Evolutionary conservation across 2,113 vertebrate species (phyloP).

Genomic region (Poeciliopsis prolifica): DNA sequence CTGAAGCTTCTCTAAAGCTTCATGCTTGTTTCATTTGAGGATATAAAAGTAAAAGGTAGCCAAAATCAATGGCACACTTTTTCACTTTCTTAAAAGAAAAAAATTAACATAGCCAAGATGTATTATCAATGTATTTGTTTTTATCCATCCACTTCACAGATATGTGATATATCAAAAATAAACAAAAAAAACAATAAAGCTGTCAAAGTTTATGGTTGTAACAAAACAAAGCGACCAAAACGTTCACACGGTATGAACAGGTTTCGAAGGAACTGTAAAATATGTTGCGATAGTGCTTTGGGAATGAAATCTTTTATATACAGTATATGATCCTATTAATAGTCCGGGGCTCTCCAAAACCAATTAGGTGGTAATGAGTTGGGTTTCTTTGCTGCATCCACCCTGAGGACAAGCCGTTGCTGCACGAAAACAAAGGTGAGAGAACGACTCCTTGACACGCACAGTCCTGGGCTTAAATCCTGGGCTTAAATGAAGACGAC

Average conservation of each 20-base stretch:
- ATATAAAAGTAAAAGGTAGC: too few species aligned
- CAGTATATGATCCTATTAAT: constrained; percentile 30
- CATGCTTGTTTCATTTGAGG: too few species aligned
- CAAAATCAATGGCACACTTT: too few species aligned
- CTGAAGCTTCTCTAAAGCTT: too few species aligned
- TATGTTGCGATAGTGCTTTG: constrained; percentile 18
- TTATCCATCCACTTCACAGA: background rate
- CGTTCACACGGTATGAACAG: background rate
- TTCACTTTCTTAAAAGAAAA: too few species aligned
- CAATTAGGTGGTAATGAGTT: constrained; percentile 66
- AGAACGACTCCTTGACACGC: constrained; percentile 14
- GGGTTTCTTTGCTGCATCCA: constrained; percentile 41
- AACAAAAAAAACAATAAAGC: too few species aligned
- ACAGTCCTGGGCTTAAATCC: background rate
- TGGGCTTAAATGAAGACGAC: background rate
- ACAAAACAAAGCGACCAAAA: background rate
- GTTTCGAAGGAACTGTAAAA: background rate
- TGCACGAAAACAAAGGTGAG: constrained; percentile 29
- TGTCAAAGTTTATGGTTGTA: background rate
- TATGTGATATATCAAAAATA: background rate
- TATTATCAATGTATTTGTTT: too few species aligned
- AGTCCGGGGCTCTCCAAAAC: constrained; percentile 38
- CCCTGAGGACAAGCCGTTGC: constrained; percentile 40
- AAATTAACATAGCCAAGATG: too few species aligned
- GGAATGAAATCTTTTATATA: constrained; percentile 17